These are phyloP conservation scores for Strix aluco DNA, from an alignment of 2,113 vertebrate genomes.

Conservation along the genomic window DNA sequence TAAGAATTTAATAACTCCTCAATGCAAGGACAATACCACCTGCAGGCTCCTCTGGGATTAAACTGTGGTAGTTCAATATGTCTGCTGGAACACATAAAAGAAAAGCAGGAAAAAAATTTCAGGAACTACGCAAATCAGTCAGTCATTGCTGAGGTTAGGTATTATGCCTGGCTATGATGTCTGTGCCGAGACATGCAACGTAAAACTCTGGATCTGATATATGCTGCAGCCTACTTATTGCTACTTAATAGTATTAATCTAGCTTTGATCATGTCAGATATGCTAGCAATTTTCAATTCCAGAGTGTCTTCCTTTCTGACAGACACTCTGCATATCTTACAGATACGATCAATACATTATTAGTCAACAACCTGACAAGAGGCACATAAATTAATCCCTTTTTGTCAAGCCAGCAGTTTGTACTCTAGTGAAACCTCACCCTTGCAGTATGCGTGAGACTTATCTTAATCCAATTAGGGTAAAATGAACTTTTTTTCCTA, in stretches of 20 bases:
- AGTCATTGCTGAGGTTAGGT: neutral
- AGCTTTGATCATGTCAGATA: slow-evolving; percentile 75
- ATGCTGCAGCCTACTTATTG: neutral
- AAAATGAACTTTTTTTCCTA: slow-evolving; percentile 70
- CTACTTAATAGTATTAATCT: slow-evolving; percentile 69
- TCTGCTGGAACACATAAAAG: slow-evolving; percentile 71
- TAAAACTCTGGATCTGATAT: slow-evolving; percentile 29
- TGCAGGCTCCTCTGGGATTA: slow-evolving; percentile 80
- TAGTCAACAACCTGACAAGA: slow-evolving; percentile 88
- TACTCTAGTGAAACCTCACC: slow-evolving; percentile 66
- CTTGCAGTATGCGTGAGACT: slow-evolving; percentile 55
- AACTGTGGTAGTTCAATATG: slow-evolving; percentile 73
- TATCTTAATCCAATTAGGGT: slow-evolving; percentile 78
- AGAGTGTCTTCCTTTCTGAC: slow-evolving; percentile 74
- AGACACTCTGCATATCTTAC: slow-evolving; percentile 87
- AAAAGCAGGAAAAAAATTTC: slow-evolving; percentile 7
- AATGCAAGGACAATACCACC: slow-evolving; percentile 81
- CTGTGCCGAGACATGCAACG: neutral
- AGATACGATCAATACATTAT: slow-evolving; percentile 91
- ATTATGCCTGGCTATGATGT: neutral
- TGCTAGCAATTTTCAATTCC: slow-evolving; percentile 78
- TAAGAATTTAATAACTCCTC: slow-evolving; percentile 87
- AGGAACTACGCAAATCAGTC: slow-evolving; percentile 59
- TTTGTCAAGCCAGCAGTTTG: slow-evolving; percentile 80
- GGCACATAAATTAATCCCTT: slow-evolving; percentile 88